phyloP scores from a whole-genome alignment of 2,113 vertebrate species.

The Hyperoodon ampullatus region DNA sequence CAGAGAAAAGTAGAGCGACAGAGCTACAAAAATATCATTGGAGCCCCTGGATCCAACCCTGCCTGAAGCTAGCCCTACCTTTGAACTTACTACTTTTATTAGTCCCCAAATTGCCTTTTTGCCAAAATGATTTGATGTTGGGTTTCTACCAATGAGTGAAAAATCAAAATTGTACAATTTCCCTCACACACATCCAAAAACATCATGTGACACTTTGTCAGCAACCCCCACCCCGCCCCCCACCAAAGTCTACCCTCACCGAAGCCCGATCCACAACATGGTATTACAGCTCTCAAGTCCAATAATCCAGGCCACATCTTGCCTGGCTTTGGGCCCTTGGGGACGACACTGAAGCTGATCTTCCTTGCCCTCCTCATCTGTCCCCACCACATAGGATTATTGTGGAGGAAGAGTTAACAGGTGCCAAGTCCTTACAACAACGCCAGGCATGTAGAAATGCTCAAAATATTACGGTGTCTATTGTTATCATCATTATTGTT shows the following conservation, averaged over 20 bases:
- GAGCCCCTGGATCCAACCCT: not conserved
- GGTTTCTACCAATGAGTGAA: not conserved
- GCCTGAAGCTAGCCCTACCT: not conserved
- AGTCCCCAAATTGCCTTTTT: not conserved
- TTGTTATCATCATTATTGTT: fast-evolving
- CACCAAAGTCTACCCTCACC: not conserved
- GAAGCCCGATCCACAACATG: not conserved
- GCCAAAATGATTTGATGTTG: not conserved
- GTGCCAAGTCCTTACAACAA: not conserved
- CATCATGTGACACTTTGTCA: not conserved
- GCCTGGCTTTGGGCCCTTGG: not conserved
- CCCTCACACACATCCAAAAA: not conserved
- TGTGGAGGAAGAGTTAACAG: not conserved
- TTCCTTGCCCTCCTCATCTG: too few species aligned
- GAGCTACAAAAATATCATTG: not conserved
- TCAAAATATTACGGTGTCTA: too few species aligned
- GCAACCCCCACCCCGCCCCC: not conserved
- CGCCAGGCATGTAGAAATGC: not conserved
- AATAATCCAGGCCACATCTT: not conserved
- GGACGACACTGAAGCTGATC: not conserved
- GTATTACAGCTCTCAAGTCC: not conserved
- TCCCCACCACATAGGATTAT: fast-evolving
- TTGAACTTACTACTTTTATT: not conserved
- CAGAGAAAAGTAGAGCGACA: not conserved
- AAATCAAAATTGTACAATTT: not conserved